Evolutionary conservation across 2,113 vertebrate genomes (phyloP), one percentile per base, ranked within the genome.

Genomic region (Pachycephala philippinensis): DNA sequence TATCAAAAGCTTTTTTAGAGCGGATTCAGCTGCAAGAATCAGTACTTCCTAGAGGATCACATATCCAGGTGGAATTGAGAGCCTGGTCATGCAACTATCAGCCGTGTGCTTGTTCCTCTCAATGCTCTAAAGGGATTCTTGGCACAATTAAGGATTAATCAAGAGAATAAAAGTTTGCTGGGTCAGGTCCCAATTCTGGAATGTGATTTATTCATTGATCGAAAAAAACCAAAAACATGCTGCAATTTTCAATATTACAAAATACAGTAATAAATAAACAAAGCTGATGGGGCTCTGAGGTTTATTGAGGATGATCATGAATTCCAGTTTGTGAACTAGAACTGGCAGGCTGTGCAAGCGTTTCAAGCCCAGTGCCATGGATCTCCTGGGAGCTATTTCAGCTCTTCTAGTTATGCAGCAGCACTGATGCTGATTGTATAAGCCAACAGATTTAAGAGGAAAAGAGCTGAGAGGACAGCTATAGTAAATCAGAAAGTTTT

Each of bases 311-410:
- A 93, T 94, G 96, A 94, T 94, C 24, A 66, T 57, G 70, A 87
- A 86, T 96, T 95, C 68, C 66, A 63, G 91, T 85, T 68, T 92
- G 70, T 89, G 93, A 90, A 94, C 95, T 87, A 82, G 76, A 95
- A 45, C 76, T 95, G 95, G 72, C 85, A 96, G 91, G 45, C 53
- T 75, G 76, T 81, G 57, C 61, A 80, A 75, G 64, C 56, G 30
- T 84, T 95, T 97, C 90, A 82, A 94, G 95, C 12, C 80, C 89
- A 78, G 77, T 89, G 87, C 79, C 47, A 79, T 78, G 53, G n/a
- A 52, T 89, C 78, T 89, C 83, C 39, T 57, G 91, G 77, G 92
- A 95, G 40, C 42, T 77, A 81, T 90, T 96, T 97, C 75, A 83
- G 71, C 77, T 94, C 85, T 97, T 84, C 45, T 66, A 80, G 90